Conservation (phyloP, 2,797 vertebrate genomes). For the Calcarius lapponicus region DNA sequence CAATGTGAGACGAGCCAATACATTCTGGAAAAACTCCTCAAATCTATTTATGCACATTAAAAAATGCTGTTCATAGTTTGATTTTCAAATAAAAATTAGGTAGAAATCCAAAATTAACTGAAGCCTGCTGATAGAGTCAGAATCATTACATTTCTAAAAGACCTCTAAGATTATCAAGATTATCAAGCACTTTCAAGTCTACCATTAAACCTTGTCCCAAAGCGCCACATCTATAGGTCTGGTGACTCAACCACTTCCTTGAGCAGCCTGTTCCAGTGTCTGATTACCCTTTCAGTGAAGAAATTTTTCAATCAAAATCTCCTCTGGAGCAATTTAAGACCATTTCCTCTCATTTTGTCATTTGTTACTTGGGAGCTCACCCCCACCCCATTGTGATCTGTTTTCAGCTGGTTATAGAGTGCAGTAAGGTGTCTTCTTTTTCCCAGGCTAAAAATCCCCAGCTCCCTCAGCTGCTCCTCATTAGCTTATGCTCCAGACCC, state of each 20-base stretch:
- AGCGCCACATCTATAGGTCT: background rate
- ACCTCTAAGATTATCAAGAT: background rate
- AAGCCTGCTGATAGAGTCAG: background rate
- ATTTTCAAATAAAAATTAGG: background rate
- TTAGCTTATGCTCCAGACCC: background rate
- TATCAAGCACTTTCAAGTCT: background rate
- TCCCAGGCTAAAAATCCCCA: background rate
- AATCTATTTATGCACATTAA: background rate
- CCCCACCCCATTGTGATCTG: no score
- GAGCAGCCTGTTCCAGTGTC: background rate
- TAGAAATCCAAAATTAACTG: background rate
- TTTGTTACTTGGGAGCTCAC: background rate
- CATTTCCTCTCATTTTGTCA: background rate
- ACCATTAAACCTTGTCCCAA: background rate
- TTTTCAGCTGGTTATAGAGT: background rate
- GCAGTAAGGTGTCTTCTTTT: background rate
- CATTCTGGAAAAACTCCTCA: background rate
- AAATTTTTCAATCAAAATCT: background rate
- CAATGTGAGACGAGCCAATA: fast-evolving
- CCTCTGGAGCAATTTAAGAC: background rate
- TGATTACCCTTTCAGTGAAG: background rate
- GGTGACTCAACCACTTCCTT: background rate
- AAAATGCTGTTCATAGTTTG: background rate
- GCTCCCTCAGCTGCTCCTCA: background rate
- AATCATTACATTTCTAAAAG: background rate